phyloP scores from a whole-genome alignment of 2,888 invertebrate genomes.

The Bellardia bayeri region DNA sequence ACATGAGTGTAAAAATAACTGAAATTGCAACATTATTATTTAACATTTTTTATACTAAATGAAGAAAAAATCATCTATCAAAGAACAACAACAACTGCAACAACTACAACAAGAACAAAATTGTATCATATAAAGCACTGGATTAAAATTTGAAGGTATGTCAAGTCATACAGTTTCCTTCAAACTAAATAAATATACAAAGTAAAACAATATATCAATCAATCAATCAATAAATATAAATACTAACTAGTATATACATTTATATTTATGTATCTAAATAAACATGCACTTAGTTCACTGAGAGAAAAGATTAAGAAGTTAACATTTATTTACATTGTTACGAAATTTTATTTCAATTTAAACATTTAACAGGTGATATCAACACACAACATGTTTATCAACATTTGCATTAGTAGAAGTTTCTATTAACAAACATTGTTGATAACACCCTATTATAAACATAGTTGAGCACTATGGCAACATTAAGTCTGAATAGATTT shows the following conservation, averaged over 20 bases:
- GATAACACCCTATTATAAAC: no score
- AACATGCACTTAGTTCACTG: conserved; percentile 43
- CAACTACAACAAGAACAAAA: not conserved
- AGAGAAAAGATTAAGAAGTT: conserved; percentile 19
- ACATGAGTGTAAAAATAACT: conserved; percentile 2
- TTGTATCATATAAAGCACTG: conserved; percentile 47
- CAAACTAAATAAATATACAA: conserved; percentile 4
- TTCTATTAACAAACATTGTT: no score
- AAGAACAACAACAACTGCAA: not conserved
- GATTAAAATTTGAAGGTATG: conserved; percentile 68
- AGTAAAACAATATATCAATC: not conserved
- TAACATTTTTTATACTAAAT: conserved; percentile 7
- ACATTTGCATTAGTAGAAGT: no score
- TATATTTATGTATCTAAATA: not conserved
- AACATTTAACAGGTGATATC: no score
- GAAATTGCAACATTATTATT: not conserved
- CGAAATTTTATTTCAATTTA: no score
- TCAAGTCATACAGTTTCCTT: conserved; percentile 17
- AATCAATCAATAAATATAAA: conserved; percentile 35
- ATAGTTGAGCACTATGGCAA: no score
- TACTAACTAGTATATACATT: not conserved
- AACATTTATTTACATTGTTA: not conserved
- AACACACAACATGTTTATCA: no score
- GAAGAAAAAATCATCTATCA: not conserved
- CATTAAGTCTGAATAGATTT: no score